A percentile compares a stretch with the other conserved stretches of the same genome.
Conservation (phyloP, 2,888 invertebrate species). For the Drosophila anomalata region DNA sequence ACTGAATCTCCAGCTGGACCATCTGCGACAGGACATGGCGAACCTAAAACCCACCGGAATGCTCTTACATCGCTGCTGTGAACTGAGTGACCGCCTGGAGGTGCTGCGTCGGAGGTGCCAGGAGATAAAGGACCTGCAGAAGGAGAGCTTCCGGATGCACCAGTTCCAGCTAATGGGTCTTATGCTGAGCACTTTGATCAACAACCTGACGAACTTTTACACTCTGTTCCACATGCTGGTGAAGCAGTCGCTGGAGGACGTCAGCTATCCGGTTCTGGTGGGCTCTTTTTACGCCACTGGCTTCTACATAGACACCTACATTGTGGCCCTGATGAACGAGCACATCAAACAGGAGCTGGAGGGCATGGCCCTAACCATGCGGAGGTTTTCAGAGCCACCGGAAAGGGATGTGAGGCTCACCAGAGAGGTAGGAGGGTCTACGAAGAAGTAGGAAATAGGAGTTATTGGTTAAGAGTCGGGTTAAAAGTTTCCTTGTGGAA, state of each 20-base stretch:
- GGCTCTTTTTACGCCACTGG: slow-evolving; percentile 65
- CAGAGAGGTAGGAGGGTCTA: slow-evolving; percentile 54
- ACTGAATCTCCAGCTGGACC: slow-evolving; percentile 59
- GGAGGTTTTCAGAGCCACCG: slow-evolving; percentile 54
- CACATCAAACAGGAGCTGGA: slow-evolving; percentile 61
- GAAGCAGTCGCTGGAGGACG: slow-evolving; percentile 49
- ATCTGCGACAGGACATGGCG: slow-evolving; percentile 29
- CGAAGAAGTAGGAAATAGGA: too few species aligned
- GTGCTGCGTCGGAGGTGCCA: slow-evolving; percentile 41
- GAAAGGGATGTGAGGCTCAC: slow-evolving; percentile 53
- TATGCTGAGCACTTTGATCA: slow-evolving; percentile 72
- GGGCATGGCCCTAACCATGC: slow-evolving; percentile 53
- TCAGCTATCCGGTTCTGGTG: slow-evolving; percentile 57
- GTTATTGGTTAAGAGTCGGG: too few species aligned
- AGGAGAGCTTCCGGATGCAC: slow-evolving; percentile 66
- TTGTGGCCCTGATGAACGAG: slow-evolving; percentile 72
- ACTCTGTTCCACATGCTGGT: slow-evolving; percentile 73
- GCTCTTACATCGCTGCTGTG: slow-evolving; percentile 41
- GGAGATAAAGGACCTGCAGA: slow-evolving; percentile 56
- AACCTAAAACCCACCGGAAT: slow-evolving; percentile 29
- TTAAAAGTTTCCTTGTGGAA: too few species aligned
- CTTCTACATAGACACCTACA: slow-evolving; percentile 75
- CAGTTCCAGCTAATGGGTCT: slow-evolving; percentile 76
- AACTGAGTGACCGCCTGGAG: slow-evolving; percentile 60
- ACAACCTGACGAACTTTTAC: slow-evolving; percentile 73